phyloP scores from a whole-genome alignment of 1,140 invertebrate genomes.

The Brachionus sp. region DNA sequence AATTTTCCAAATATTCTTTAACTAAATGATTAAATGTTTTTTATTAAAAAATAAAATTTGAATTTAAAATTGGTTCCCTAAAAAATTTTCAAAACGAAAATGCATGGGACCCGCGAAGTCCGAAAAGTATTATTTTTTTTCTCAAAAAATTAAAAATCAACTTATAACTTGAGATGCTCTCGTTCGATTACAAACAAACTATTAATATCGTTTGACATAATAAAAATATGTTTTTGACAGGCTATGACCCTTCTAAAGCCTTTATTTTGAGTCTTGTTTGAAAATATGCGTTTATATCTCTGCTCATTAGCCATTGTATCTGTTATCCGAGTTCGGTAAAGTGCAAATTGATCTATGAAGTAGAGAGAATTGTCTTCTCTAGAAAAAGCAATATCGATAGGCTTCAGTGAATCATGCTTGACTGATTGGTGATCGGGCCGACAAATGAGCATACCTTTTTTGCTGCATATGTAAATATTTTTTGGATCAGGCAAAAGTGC shows the following conservation, averaged over 20 bases:
- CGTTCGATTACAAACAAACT: constrained; percentile 43
- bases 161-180: constrained; percentile 28
- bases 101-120: neutral
- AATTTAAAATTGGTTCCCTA: neutral
- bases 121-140: neutral
- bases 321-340: neutral
- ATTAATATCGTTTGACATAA: constrained; percentile 36
- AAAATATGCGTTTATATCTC: constrained; percentile 37
- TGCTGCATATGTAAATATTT: constrained; percentile 23
- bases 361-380: constrained; percentile 16
- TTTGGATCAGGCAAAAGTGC: constrained; percentile 16
- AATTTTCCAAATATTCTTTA: neutral
- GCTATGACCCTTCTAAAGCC: constrained; percentile 31
- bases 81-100: constrained; percentile 34
- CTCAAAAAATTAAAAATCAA: neutral
- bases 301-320: constrained; percentile 42
- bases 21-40: neutral
- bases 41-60: neutral
- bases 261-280: constrained; percentile 39
- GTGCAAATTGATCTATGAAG: constrained; percentile 34
- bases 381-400: constrained; percentile 38
- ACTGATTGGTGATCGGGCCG: constrained; percentile 40
- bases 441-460: constrained; percentile 44
- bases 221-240: constrained; percentile 39
- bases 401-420: constrained; percentile 33